Evolutionary conservation across 2,888 invertebrate genomes (phyloP).

Genomic region (Endotricha flammealis): DNA sequence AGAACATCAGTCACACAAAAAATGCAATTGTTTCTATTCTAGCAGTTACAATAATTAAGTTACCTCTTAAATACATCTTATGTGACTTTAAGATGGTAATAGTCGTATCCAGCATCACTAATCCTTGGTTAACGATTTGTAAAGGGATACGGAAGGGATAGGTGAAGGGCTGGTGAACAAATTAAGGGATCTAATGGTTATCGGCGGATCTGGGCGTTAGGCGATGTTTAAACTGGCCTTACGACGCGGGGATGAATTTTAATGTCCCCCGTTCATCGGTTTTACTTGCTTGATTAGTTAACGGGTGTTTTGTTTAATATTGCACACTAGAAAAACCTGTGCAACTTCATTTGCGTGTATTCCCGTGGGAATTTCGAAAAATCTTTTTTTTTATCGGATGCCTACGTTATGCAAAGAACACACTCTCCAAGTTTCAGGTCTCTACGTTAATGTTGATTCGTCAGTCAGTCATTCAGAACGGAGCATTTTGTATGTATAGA

Average conservation of each 20-base stretch:
- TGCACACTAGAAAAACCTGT: no score
- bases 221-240: conserved; percentile 56
- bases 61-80: neutral
- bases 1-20: no score
- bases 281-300: conserved; percentile 1
- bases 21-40: no score
- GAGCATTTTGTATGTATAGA: no score
- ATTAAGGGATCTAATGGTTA: conserved; percentile 77
- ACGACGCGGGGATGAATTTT: conserved; percentile 68
- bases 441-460: no score
- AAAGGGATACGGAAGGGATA: conserved; percentile 74
- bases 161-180: conserved; percentile 70
- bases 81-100: conserved; percentile 16
- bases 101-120: conserved; percentile 39
- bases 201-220: conserved; percentile 59
- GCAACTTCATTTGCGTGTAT: no score
- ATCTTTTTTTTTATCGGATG: no score
- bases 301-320: neutral
- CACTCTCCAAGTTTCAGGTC: no score
- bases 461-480: no score
- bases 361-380: no score
- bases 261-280: conserved; percentile 41
- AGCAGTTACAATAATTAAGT: no score
- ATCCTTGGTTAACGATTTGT: conserved; percentile 58
- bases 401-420: no score